These are phyloP conservation scores for Holothuria glaberrima DNA, from an alignment of 35 echinoderm and acorn worm species.

Conservation along the genomic window DNA sequence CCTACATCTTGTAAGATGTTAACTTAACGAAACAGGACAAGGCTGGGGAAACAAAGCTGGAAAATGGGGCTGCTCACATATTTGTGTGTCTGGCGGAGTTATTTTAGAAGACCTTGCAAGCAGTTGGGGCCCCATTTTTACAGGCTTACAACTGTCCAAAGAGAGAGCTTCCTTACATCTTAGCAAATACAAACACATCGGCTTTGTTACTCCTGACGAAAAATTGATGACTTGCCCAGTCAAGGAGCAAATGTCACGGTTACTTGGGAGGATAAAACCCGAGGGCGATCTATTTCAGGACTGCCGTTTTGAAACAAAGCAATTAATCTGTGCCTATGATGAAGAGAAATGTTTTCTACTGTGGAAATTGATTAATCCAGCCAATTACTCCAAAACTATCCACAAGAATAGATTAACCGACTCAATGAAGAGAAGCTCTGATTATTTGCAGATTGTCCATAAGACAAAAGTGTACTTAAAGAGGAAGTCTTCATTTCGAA, in stretches of 20 bases:
- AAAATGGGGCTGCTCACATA: constrained; percentile 44
- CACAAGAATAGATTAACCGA: too few relatives aligned
- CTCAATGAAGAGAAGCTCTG: too few relatives aligned
- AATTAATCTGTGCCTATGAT: constrained; percentile 12
- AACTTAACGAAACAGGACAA: background rate
- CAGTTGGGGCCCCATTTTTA: constrained; percentile 33
- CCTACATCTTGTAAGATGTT: too few relatives aligned
- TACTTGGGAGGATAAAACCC: constrained; percentile 17
- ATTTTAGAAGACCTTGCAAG: background rate
- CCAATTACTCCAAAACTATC: too few relatives aligned
- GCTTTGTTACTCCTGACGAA: constrained; percentile 52
- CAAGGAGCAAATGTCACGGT: constrained; percentile 34
- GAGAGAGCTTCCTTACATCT: background rate
- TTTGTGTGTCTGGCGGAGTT: background rate
- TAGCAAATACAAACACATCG: constrained; percentile 36
- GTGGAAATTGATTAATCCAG: constrained; percentile 31
- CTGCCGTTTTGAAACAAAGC: constrained; percentile 28
- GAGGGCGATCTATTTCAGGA: constrained; percentile 11
- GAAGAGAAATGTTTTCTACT: too few relatives aligned
- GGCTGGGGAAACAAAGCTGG: background rate
- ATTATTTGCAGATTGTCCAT: too few relatives aligned
- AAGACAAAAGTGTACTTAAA: too few relatives aligned
- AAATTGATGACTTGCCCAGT: constrained; percentile 50
- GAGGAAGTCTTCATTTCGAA: too few relatives aligned
- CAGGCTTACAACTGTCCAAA: constrained; percentile 38